Percentiles rank a stretch among this genome's conserved stretches.
Evolutionary conservation across 2,113 vertebrate species (phyloP).

Genomic region (Phodopus roborovskii): DNA sequence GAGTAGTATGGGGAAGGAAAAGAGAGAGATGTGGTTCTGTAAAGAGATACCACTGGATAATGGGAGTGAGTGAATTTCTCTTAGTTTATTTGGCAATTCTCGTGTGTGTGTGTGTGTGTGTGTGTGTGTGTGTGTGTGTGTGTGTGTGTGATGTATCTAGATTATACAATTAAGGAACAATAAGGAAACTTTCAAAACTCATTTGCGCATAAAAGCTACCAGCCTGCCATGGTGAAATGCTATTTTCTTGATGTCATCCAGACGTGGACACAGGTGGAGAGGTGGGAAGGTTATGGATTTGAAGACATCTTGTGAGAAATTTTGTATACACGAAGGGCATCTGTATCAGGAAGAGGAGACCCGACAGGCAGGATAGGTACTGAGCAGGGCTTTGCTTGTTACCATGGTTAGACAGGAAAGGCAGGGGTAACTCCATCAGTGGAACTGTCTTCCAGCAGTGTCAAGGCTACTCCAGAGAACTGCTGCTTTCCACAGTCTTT

Average conservation of each 20-base stretch:
- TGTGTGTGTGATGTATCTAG: neutral
- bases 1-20: neutral
- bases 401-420: neutral
- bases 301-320: neutral
- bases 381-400: neutral
- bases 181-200: neutral
- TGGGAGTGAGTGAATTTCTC: neutral
- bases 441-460: neutral
- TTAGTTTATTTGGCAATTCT: neutral
- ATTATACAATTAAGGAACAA: neutral
- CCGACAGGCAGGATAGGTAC: neutral
- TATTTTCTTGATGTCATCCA: neutral
- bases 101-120: neutral
- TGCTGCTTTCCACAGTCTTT: neutral
- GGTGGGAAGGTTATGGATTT: no score
- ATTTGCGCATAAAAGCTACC: neutral
- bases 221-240: neutral
- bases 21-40: neutral
- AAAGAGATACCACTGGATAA: neutral
- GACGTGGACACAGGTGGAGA: neutral
- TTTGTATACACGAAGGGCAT: neutral
- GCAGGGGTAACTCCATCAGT: no score
- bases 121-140: no score
- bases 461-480: neutral
- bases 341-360: neutral